Evolutionary conservation across 2,888 invertebrate species (phyloP), one percentile per base, ranked within the genome.

Genomic region (Ectemnius continuus): DNA sequence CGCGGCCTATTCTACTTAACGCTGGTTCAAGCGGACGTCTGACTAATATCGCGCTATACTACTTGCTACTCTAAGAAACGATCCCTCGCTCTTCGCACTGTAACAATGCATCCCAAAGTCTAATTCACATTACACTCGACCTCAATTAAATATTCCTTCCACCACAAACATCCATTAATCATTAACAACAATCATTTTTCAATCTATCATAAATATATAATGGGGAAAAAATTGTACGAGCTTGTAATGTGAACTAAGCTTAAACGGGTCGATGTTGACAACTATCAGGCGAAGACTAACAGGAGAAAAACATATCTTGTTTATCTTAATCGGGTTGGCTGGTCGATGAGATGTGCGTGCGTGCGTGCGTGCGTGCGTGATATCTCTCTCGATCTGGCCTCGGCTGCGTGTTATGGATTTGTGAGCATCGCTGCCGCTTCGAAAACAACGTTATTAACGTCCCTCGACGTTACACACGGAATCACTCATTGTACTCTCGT

Each of bases 331-430:
- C 5, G 36, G 1, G 6, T 36, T 52, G 6, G 16, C 4, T 52
- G 0, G 14, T 52, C 16, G 16, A 6, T 16, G 16, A 16, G 0
- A 52, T 48, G n/a, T n/a, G 28, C 47, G 48, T 16, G 28, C 57
- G 20, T 58, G 60, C 16, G 28, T 28, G 28, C 47, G 48, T 16
- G 28, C 57, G 20, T 58, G 60, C 16, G 28, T 28, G 46, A 26
- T 28, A 28, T 67, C 58, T 23, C 59, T 14, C 8, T 16, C 5
- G 4, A 47, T 64, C 28, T 47, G 16, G 11, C 20, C 20, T 58
- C 23, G 47, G 52, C 84, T 87, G 85, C 84, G 90, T 90, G 91
- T 91, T 91, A 91, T 91, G 91, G 91, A 91, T 91, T 91, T 91
- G 85, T 90, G 90, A 89, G 88, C 90, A 88, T 86, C 87, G 81